Evolutionary conservation across 2,113 vertebrate species (phyloP).

Genomic region (Macroglossus sobrinus): DNA sequence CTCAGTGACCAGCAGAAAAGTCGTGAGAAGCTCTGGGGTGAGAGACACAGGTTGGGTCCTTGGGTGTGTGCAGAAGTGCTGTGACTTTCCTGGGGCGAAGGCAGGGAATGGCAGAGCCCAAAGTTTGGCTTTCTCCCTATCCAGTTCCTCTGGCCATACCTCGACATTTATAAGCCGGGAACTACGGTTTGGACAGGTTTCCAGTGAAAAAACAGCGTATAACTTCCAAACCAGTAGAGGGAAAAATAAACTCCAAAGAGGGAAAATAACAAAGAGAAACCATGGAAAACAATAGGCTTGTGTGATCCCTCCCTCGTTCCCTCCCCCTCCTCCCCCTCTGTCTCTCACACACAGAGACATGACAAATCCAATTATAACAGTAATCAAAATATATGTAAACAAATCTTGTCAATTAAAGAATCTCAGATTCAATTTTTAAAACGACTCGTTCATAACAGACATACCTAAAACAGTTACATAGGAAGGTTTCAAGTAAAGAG

Average conservation of each 20-base stretch:
- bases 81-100: not conserved
- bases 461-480: not conserved
- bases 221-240: not conserved
- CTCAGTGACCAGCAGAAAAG: not conserved
- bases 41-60: not conserved
- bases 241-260: not conserved
- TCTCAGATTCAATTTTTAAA: not conserved
- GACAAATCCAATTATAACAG: not conserved
- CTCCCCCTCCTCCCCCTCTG: too few species aligned
- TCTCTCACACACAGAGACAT: not conserved
- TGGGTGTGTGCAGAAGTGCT: not conserved
- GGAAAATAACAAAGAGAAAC: conserved; percentile 7
- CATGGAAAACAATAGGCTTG: not conserved
- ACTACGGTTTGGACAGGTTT: not conserved
- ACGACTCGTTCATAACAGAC: not conserved
- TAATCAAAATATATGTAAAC: not conserved
- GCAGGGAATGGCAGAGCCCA: not conserved
- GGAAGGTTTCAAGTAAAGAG: conserved; percentile 12
- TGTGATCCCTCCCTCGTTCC: too few species aligned
- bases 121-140: not conserved
- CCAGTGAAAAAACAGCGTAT: not conserved
- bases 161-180: not conserved
- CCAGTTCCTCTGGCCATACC: not conserved
- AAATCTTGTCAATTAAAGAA: not conserved
- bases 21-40: not conserved